A percentile compares a stretch with the other conserved stretches of the same genome.
Evolutionary conservation across 2,888 invertebrate genomes (phyloP).

Genomic region (Saturnia japonica): DNA sequence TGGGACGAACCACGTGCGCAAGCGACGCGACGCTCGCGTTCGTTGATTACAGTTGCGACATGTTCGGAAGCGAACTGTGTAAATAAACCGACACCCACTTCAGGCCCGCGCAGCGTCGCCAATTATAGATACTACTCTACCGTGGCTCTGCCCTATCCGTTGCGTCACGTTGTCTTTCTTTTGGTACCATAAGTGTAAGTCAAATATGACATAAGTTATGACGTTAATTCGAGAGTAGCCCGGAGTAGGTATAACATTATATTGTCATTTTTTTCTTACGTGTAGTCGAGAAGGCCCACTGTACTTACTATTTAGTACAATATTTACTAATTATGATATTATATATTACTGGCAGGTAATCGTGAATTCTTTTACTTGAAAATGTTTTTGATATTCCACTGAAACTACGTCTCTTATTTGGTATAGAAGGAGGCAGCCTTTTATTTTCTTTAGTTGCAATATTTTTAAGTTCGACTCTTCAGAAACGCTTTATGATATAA

Average conservation of each 20-base stretch:
- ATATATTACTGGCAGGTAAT: no score
- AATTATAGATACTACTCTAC: constrained; percentile 37
- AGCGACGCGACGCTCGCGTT: constrained; percentile 1
- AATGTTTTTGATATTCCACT: no score
- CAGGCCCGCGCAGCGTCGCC: constrained; percentile 26
- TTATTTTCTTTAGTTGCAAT: no score
- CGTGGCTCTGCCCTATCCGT: constrained; percentile 37
- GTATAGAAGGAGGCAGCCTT: no score
- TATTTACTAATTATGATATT: not conserved
- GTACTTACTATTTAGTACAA: not conserved
- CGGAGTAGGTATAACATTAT: no score
- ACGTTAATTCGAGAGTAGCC: not conserved
- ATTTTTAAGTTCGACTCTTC: no score
- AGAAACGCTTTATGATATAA: no score
- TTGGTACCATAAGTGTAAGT: not conserved
- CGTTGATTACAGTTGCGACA: constrained; percentile 47
- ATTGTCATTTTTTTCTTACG: not conserved
- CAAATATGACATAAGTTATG: constrained; percentile 4
- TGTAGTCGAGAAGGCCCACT: not conserved
- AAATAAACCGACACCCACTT: constrained; percentile 51
- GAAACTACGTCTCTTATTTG: no score
- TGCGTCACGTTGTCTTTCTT: not conserved
- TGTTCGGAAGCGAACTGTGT: constrained; percentile 56
- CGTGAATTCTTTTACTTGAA: no score
- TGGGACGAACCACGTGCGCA: constrained; percentile 42